These are phyloP conservation scores for Cyprinodon variegatus DNA, from an alignment of 2,113 vertebrate species.

Conservation along the genomic window DNA sequence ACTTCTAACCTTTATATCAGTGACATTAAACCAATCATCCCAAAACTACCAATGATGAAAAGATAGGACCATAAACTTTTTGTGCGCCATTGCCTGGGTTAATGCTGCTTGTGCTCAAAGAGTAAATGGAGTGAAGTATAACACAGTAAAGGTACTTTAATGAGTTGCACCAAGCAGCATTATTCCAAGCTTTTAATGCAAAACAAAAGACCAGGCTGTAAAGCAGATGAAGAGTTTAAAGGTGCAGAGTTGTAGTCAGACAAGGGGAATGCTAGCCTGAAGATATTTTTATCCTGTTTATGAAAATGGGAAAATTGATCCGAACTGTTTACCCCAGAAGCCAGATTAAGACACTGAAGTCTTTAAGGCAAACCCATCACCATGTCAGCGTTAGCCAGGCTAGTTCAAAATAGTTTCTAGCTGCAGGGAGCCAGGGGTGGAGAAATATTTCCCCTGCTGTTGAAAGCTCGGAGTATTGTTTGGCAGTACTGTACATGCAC, in stretches of 20 bases:
- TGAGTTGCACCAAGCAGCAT: background rate
- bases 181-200: background rate
- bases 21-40: background rate
- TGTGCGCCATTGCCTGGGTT: background rate
- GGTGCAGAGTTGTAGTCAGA: background rate
- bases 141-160: background rate
- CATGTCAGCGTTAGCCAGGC: background rate
- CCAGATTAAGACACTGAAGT: no score
- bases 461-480: background rate
- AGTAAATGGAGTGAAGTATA: background rate
- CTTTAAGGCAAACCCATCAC: no score
- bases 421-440: background rate
- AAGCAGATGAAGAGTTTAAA: background rate
- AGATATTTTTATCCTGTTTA: background rate
- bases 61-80: background rate
- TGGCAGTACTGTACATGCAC: background rate
- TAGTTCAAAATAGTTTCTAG: background rate
- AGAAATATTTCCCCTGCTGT: background rate
- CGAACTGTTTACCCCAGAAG: no score
- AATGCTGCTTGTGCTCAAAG: background rate
- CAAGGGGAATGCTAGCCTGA: background rate
- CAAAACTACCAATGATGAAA: background rate
- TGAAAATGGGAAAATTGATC: background rate
- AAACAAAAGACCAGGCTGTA: background rate
- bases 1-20: background rate